phyloP scores from a whole-genome alignment of 2,797 vertebrate species.

The Phoeniculus purpureus region DNA sequence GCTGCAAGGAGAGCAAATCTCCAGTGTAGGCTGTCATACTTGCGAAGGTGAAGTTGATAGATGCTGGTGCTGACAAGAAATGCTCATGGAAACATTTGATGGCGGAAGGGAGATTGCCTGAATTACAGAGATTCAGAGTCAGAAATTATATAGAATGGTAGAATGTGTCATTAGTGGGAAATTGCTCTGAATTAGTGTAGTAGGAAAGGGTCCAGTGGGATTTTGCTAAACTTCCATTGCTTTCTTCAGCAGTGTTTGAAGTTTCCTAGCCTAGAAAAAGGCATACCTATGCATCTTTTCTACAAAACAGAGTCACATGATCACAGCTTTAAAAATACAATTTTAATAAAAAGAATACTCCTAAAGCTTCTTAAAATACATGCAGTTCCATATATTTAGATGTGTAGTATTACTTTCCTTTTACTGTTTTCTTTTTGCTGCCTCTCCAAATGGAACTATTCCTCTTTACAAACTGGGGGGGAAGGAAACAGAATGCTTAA shows the following conservation, averaged over 20 bases:
- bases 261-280: not conserved
- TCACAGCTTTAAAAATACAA: not conserved
- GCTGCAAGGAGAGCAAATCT: not conserved
- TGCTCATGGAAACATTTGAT: not conserved
- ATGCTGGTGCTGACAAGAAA: not conserved
- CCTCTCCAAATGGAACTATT: not conserved
- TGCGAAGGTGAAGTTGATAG: not conserved
- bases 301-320: not conserved
- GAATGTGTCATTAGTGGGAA: not conserved
- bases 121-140: not conserved
- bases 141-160: not conserved
- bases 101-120: not conserved
- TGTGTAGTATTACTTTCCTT: not conserved
- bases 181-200: not conserved
- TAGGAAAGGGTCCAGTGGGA: not conserved
- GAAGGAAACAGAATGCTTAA: not conserved
- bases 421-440: not conserved
- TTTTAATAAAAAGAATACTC: not conserved
- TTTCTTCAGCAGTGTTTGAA: not conserved
- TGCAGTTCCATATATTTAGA: not conserved
- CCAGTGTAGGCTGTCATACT: not conserved
- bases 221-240: not conserved
- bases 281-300: not conserved
- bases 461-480: not conserved
- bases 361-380: not conserved